Evolutionary conservation across 2,888 invertebrate species (phyloP).

Genomic region (Thyatira batis): DNA sequence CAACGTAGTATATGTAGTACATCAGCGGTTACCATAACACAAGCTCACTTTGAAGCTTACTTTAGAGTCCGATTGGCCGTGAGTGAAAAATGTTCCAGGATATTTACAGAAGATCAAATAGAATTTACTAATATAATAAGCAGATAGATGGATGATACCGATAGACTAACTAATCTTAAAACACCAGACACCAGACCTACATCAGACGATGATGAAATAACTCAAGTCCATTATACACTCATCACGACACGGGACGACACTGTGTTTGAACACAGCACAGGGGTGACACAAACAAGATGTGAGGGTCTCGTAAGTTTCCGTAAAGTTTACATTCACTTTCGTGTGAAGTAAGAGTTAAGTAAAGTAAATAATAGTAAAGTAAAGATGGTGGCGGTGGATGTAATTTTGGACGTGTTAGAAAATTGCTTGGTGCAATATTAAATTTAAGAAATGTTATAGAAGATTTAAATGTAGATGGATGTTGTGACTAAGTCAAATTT

Average conservation of each 20-base stretch:
- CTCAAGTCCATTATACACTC: constrained; percentile 30
- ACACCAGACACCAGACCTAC: constrained; percentile 3
- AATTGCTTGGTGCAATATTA: too few relatives aligned
- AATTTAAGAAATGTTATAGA: too few relatives aligned
- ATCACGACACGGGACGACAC: constrained; percentile 19
- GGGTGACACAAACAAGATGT: constrained; percentile 33
- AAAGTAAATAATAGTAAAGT: not conserved
- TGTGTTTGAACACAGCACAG: constrained; percentile 5
- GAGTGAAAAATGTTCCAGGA: too few relatives aligned
- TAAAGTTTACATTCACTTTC: constrained; percentile 14
- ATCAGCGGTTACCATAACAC: too few relatives aligned
- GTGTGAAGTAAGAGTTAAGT: constrained; percentile 9
- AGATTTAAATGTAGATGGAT: too few relatives aligned
- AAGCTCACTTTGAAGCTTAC: too few relatives aligned
- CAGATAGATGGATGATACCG: not conserved
- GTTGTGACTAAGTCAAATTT: too few relatives aligned
- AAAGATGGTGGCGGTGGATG: not conserved
- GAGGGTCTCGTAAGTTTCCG: constrained; percentile 23
- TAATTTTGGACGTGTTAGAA: not conserved
- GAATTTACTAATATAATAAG: too few relatives aligned
- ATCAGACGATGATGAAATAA: not conserved
- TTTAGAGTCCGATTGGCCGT: too few relatives aligned
- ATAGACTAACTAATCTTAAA: not conserved
- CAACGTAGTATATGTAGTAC: too few relatives aligned
- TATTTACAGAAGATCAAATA: too few relatives aligned